Percentiles rank a stretch among this genome's conserved stretches.
phyloP scores from a whole-genome alignment of 1,140 invertebrate genomes.

The Musca domestica region DNA sequence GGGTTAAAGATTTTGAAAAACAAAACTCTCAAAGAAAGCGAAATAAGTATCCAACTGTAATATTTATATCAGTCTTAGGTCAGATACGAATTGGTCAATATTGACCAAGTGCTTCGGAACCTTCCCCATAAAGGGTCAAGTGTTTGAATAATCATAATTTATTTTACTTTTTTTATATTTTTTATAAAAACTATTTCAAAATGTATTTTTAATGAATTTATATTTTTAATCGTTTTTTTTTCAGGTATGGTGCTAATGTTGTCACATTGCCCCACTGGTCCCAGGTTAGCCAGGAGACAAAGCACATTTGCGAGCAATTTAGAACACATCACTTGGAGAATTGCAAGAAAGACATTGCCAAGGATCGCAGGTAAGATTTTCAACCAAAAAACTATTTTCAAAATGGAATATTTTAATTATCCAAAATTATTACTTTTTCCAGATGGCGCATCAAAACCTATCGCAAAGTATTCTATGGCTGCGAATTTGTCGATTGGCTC shows the following conservation, averaged over 20 bases:
- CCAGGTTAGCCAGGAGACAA: slow-evolving; percentile 73
- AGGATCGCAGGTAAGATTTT: slow-evolving; percentile 58
- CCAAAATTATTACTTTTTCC: neutral
- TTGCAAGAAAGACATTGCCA: slow-evolving; percentile 76
- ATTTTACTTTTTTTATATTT: too few species aligned
- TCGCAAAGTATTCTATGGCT: slow-evolving; percentile 77
- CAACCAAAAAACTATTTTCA: neutral
- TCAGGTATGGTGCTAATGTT: slow-evolving; percentile 67
- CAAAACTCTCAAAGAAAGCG: too few species aligned
- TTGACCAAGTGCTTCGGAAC: too few species aligned
- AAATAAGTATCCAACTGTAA: too few species aligned
- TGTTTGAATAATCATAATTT: too few species aligned
- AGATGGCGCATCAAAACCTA: slow-evolving; percentile 73
- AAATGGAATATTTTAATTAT: neutral
- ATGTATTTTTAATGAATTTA: slow-evolving; percentile 11
- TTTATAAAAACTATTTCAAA: too few species aligned
- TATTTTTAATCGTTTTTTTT: neutral
- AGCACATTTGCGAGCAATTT: slow-evolving; percentile 86
- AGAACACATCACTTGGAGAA: slow-evolving; percentile 77
- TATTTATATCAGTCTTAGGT: too few species aligned
- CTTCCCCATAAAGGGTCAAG: too few species aligned
- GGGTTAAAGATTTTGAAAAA: too few species aligned
- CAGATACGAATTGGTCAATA: too few species aligned
- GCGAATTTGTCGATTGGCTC: slow-evolving; percentile 83
- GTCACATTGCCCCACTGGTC: slow-evolving; percentile 70